phyloP scores from a whole-genome alignment of 2,888 invertebrate genomes.

The Coelinius sp. region DNA sequence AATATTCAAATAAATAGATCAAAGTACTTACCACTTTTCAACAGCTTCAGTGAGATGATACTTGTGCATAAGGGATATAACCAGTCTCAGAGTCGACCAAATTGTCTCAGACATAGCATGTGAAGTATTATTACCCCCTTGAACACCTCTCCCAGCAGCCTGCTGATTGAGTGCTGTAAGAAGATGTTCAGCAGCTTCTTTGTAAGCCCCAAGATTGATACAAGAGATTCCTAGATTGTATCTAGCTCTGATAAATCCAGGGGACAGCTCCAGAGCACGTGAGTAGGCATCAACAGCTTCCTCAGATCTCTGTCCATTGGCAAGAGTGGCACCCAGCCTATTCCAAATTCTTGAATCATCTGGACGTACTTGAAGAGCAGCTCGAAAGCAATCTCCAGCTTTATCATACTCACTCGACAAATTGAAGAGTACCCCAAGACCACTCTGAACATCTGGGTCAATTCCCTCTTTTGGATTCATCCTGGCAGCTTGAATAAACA shows the following conservation, averaged over 20 bases:
- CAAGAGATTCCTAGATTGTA: slow-evolving; percentile 99
- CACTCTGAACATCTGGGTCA: slow-evolving; percentile 94
- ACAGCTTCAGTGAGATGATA: slow-evolving; percentile 73
- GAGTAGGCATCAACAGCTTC: slow-evolving; percentile 98
- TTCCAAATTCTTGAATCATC: slow-evolving; percentile 96
- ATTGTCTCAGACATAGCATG: slow-evolving; percentile 90
- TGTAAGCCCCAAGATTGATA: slow-evolving; percentile 93
- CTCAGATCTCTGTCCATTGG: slow-evolving; percentile 94
- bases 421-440: slow-evolving; percentile 95
- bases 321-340: slow-evolving; percentile 95
- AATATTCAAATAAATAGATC: slow-evolving; percentile 17
- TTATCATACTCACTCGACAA: slow-evolving; percentile 94
- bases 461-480: slow-evolving; percentile 79
- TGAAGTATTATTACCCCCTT: slow-evolving; percentile 68
- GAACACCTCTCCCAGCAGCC: slow-evolving; percentile 78
- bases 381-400: slow-evolving; percentile 95
- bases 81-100: slow-evolving; percentile 94
- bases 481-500: slow-evolving; percentile 86
- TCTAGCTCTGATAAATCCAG: slow-evolving; percentile 96
- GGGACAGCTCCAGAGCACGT: slow-evolving; percentile 89
- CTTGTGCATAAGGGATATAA: slow-evolving; percentile 83
- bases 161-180: slow-evolving; percentile 94
- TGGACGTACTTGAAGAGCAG: slow-evolving; percentile 88
- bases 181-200: slow-evolving; percentile 95
- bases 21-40: slow-evolving; percentile 70